Conservation (phyloP, 1,140 invertebrate genomes). For the Manduca sexta region DNA sequence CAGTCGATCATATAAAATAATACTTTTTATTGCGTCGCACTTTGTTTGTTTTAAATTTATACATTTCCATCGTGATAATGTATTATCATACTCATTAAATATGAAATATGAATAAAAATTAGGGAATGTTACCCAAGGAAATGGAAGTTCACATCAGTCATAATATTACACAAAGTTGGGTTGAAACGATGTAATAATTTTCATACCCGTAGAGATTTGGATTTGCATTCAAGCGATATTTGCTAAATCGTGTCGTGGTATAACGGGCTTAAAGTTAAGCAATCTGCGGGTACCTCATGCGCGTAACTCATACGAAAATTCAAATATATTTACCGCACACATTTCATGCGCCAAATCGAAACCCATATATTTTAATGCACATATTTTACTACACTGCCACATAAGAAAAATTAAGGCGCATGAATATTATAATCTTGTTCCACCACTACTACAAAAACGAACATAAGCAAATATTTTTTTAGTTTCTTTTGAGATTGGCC, state of each 20-base stretch:
- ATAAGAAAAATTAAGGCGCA: too few relatives aligned
- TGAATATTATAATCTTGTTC: neutral
- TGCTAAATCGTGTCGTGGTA: slow-evolving; percentile 25
- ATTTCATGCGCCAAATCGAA: neutral
- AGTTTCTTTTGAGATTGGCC: too few relatives aligned
- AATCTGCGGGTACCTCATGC: slow-evolving; percentile 20
- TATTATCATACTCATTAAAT: too few relatives aligned
- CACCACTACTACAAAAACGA: too few relatives aligned
- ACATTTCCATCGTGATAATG: too few relatives aligned
- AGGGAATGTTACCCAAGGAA: too few relatives aligned
- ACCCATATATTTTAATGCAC: neutral
- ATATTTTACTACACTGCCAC: too few relatives aligned
- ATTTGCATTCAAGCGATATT: slow-evolving; percentile 28
- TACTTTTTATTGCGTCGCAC: too few relatives aligned
- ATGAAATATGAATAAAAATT: too few relatives aligned
- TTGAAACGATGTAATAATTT: slow-evolving; percentile 13
- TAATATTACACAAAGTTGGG: slow-evolving; percentile 6
- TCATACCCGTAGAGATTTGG: slow-evolving; percentile 8
- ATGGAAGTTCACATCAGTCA: neutral
- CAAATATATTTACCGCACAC: neutral
- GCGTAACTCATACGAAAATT: neutral
- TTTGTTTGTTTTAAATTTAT: too few relatives aligned
- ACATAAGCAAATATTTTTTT: too few relatives aligned
- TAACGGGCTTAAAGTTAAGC: slow-evolving; percentile 23
- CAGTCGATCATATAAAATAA: too few relatives aligned